phyloP scores from a whole-genome alignment of 2,113 vertebrate genomes.

The Symphodus melops region DNA sequence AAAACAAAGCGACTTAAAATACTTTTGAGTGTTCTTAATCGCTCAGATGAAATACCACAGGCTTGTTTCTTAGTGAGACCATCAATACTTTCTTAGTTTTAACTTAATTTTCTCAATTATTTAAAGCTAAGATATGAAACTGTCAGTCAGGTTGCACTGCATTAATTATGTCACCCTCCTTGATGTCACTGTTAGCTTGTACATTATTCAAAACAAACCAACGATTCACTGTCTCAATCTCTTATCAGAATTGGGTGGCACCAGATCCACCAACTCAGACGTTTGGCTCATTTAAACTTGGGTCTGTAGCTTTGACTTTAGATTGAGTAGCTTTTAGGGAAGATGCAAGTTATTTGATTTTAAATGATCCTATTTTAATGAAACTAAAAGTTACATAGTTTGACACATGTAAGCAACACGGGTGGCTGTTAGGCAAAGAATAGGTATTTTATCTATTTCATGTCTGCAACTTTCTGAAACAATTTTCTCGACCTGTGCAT shows the following conservation, averaged over 20 bases:
- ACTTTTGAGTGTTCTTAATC: background rate
- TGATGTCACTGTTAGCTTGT: constrained; percentile 8
- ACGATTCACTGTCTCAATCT: background rate
- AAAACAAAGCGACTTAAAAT: background rate
- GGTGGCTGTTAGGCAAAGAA: background rate
- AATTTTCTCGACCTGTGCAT: constrained; percentile 11
- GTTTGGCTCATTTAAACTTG: constrained; percentile 9
- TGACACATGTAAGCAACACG: background rate
- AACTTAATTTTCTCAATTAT: constrained; percentile 9
- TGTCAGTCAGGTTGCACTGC: background rate
- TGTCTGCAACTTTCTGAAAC: background rate
- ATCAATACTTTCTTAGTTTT: background rate
- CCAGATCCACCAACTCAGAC: background rate
- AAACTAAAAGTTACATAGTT: background rate
- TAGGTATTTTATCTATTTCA: background rate
- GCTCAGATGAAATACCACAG: background rate
- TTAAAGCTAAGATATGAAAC: background rate
- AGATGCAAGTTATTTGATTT: background rate
- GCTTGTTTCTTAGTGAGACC: background rate
- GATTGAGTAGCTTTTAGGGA: background rate
- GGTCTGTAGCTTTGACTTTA: background rate
- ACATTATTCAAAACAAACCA: constrained; percentile 22
- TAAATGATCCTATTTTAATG: too few species aligned
- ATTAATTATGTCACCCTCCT: constrained; percentile 19
- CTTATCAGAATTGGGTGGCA: constrained; percentile 3